Base-by-base conservation (phyloP, 2,113 vertebrate species). In the Myiozetetes cayanensis region DNA sequence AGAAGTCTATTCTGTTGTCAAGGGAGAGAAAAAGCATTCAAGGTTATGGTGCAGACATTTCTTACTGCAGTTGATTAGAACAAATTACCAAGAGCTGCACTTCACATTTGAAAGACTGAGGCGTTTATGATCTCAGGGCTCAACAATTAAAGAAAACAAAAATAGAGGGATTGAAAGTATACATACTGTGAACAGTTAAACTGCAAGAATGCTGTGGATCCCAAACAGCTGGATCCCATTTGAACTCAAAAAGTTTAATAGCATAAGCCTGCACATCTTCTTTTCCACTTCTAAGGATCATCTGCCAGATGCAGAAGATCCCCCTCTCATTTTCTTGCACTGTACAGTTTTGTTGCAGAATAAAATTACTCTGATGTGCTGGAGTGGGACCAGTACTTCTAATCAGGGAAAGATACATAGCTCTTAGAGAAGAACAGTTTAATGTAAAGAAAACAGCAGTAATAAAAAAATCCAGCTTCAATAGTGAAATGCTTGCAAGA, bases 191-290 rank as follows among this genome's bases (percentile, higher is more conserved):
- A 91, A 87, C 66, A 47, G 67, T 79, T 75, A 70, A 71, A 90
- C 44, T 84, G 37, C 49, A 95, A 92, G 93, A 82, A 92, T 82
- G 62, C 33, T 79, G 59, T 33, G 58, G 72, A 82, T 67, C 25
- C 23, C 33, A 84, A 58, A 85, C 95, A 94, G 95, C 92, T 95
- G 94, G 90, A 76, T 85, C 90, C 89, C 46, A 93, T 96, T 94
- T 90, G 88, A 95, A 86, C 55, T 92, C 79, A 63, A 96, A 58
- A 70, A 65, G 66, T 89, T 96, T 93, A 94, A 90, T 80, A 91
- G 92, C 76, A 79, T 94, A 97, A 97, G 90, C 43, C 68, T 85
- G 53, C 70, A 80, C 90, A 94, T 97, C 85, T 93, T 96, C 87
- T 88, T 96, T 92, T 95, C 95, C 78, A 89, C 87, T 97, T 87